Percentiles rank a stretch among this genome's conserved stretches.
phyloP scores from a whole-genome alignment of 2,797 vertebrate genomes.

The Tapirus indicus region DNA sequence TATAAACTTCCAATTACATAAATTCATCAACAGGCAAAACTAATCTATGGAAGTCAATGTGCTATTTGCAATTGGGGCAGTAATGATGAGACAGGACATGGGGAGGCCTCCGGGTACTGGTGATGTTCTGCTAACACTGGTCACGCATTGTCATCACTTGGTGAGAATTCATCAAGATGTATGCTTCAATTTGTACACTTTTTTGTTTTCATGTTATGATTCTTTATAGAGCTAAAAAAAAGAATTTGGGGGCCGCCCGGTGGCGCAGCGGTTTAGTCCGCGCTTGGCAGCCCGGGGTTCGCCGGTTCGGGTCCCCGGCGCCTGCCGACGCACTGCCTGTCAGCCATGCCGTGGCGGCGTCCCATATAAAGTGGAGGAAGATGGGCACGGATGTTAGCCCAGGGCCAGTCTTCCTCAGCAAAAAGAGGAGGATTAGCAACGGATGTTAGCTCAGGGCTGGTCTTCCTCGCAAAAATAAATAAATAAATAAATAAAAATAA shows the following conservation, averaged over 20 bases:
- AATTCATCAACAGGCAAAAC: not conserved
- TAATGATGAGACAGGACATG: rapidly evolving
- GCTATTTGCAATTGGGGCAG: rapidly evolving
- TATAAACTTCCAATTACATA: not conserved
- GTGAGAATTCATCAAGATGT: not conserved
- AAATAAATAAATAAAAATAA: not conserved
- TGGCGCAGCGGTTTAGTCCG: no score
- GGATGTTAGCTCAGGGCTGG: no score
- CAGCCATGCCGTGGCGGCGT: no score
- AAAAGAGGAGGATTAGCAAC: no score
- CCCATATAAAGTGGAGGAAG: no score
- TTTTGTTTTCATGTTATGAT: not conserved
- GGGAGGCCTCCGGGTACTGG: not conserved
- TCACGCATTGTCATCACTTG: not conserved
- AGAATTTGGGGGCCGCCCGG: no score
- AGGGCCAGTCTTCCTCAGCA: no score
- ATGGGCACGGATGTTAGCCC: no score
- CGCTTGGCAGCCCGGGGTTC: no score
- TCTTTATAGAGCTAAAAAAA: not conserved
- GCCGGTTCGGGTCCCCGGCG: no score
- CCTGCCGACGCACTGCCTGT: no score
- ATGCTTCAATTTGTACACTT: not conserved
- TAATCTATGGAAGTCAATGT: not conserved
- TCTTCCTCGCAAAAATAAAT: no score
- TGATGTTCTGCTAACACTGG: not conserved